Evolutionary conservation across 2,888 invertebrate species (phyloP), one percentile per base, ranked within the genome.

Genomic region (Chrysina gloriosa): DNA sequence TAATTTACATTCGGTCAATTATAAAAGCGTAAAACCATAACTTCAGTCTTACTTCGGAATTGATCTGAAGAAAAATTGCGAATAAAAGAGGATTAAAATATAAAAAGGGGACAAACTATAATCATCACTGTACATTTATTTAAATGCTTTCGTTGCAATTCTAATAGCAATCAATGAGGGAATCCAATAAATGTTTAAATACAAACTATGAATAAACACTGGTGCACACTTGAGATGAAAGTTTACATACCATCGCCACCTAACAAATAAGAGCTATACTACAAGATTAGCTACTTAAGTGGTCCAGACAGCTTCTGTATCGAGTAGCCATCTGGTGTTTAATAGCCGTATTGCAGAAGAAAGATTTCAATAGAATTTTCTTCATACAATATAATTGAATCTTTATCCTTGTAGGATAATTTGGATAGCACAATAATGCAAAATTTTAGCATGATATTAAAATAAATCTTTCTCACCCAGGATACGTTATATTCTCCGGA

Each of bases 401-500:
- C 9, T 45, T 45, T 2, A 9, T 42, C 2, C 2, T 3, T 21
- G 4, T n/a, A 31, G 1, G n/a, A 7, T 19, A 45, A 21, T 45
- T 45, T 45, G n/a, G 21, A 21, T 45, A 1, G 0, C 14, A 0
- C 1, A 36, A 11, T 36, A 9, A 36, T 2, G 36, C 4, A 14
- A 3, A 36, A n/a, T 11, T 36, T n/a, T 36, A 9, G 9, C 14
- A 36, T 11, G 36, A 45, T 21, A 2, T 45, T 21, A 9, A 45
- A 45, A 9, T 25, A 65, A 48, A 34, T 47, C 50, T 65, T 64
- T 69, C 74, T 74, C 72, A 74, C 73, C 74, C 74, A 74, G 64
- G 74, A 74, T 52, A 70, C 71, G 70, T 70, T 74, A 72, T 71
- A 74, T 69, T 74, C 74, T 58, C 65, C 67, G 27, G 72, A 69